Percentiles rank a stretch among this genome's conserved stretches.
Conservation (phyloP, 2,797 vertebrate species). For the Lateolabrax maculatus region DNA sequence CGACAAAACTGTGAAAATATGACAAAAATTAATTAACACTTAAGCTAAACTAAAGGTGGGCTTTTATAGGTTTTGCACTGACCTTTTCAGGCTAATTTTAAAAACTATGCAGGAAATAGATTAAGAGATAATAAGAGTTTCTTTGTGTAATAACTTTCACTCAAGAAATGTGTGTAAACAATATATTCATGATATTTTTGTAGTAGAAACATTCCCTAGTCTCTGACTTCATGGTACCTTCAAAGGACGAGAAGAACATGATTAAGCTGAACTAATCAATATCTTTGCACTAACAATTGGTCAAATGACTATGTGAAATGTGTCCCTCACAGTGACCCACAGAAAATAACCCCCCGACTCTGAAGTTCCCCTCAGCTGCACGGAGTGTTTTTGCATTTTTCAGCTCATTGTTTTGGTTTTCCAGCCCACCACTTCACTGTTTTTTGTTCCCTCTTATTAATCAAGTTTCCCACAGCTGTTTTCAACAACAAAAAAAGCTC, state of each 20-base stretch:
- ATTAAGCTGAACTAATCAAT: not conserved
- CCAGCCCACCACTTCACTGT: too few relatives aligned
- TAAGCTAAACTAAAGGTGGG: not conserved
- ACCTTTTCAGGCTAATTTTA: not conserved
- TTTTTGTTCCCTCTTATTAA: not conserved
- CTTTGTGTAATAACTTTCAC: not conserved
- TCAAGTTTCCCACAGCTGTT: not conserved
- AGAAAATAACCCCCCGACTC: not conserved
- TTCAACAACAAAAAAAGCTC: not conserved
- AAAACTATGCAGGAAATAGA: not conserved
- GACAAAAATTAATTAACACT: not conserved
- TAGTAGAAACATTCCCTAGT: not conserved
- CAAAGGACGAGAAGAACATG: slow-evolving; percentile 9
- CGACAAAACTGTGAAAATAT: not conserved
- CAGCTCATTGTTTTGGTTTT: not conserved
- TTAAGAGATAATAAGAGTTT: not conserved
- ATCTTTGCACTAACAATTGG: not conserved
- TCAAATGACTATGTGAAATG: not conserved
- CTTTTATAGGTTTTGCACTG: not conserved
- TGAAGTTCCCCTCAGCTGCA: not conserved
- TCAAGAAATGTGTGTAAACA: slow-evolving; percentile 2
- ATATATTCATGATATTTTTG: slow-evolving; percentile 8
- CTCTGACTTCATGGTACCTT: not conserved
- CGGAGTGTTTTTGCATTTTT: not conserved
- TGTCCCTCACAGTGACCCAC: not conserved